Conservation (phyloP, 2,113 vertebrate genomes). For the Pedetes capensis region DNA sequence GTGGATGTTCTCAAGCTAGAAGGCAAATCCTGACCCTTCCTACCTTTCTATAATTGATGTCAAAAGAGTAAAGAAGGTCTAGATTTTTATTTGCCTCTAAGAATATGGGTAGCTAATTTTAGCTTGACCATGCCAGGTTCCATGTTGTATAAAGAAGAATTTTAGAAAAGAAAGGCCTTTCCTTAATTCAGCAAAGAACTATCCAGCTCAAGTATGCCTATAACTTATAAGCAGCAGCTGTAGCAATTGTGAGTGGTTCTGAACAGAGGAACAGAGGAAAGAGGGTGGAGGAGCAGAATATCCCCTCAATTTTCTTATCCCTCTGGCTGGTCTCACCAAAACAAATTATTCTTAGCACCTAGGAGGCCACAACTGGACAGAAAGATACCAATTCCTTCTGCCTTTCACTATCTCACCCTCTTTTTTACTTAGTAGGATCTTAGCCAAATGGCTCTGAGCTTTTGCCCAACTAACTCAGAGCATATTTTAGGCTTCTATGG, state of each 20-base stretch:
- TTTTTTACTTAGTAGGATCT: not conserved
- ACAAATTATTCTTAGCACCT: conserved; percentile 78
- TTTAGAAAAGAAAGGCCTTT: conserved; percentile 72
- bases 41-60: not conserved
- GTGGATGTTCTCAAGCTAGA: conserved; percentile 58
- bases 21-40: conserved; percentile 30
- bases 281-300: conserved; percentile 39
- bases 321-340: conserved; percentile 69
- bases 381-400: conserved; percentile 52
- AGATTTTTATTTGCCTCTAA: conserved; percentile 22
- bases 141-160: conserved; percentile 58
- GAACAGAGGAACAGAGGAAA: conserved; percentile 78
- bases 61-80: conserved; percentile 7
- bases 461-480: conserved; percentile 80
- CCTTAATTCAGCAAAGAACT: conserved; percentile 75
- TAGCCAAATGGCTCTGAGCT: conserved; percentile 75
- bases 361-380: conserved; percentile 75
- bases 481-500: conserved; percentile 77
- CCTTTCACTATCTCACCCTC: not conserved
- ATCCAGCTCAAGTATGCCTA: conserved; percentile 77
- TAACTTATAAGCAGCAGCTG: conserved; percentile 76
- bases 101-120: not conserved
- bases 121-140: conserved; percentile 54
- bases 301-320: not conserved
- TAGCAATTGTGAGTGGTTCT: conserved; percentile 76